These are phyloP conservation scores for Tinea semifulvella DNA, from an alignment of 2,888 invertebrate genomes.

Conservation along the genomic window DNA sequence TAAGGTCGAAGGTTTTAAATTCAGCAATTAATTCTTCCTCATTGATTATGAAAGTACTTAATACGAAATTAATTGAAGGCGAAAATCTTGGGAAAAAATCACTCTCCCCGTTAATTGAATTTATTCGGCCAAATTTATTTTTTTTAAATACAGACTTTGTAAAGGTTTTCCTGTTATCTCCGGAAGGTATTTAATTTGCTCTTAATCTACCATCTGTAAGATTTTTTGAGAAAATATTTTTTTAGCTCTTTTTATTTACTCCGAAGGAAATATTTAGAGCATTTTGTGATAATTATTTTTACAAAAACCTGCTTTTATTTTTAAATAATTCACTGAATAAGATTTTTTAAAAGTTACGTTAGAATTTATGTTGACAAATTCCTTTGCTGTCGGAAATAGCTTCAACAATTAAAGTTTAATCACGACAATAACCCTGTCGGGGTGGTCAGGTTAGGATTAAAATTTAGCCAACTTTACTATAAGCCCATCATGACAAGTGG, in stretches of 20 bases:
- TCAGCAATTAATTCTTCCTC: background rate
- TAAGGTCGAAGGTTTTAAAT: no score
- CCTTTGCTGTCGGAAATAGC: no score
- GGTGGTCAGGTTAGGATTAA: no score
- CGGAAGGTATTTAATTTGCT: conserved; percentile 11
- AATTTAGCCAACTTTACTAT: no score
- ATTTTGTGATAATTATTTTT: conserved; percentile 1
- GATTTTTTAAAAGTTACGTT: no score
- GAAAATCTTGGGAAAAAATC: conserved; percentile 4
- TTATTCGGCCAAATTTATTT: conserved; percentile 8
- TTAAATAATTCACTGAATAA: no score
- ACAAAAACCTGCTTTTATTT: no score
- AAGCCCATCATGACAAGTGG: no score
- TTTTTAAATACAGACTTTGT: background rate
- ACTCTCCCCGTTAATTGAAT: conserved; percentile 10
- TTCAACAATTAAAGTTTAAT: no score
- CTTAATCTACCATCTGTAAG: conserved; percentile 11
- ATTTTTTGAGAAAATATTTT: conserved; percentile 7
- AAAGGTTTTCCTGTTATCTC: conserved; percentile 11
- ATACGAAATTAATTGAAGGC: conserved; percentile 7
- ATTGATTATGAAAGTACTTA: conserved; percentile 4
- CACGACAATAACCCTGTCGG: no score
- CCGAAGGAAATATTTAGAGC: background rate
- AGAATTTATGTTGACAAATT: no score
- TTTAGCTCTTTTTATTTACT: background rate